A percentile compares a stretch with the other conserved stretches of the same genome.
phyloP scores from a whole-genome alignment of 2,888 invertebrate species.

The Hyposoter dolosus region DNA sequence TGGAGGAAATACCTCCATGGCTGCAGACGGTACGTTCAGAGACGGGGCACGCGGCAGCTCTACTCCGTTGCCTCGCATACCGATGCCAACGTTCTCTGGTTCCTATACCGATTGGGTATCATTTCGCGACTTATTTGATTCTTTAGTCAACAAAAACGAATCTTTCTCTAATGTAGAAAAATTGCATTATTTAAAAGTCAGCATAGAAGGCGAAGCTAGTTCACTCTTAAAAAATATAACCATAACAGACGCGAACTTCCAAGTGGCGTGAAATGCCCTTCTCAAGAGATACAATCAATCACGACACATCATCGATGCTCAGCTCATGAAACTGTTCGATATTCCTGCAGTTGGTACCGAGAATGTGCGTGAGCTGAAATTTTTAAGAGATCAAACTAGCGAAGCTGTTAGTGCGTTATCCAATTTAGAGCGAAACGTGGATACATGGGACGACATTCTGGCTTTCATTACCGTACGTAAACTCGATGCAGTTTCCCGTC shows the following conservation, averaged over 20 bases:
- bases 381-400: conserved; percentile 50
- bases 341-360: conserved; percentile 39
- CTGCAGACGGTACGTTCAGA: neutral
- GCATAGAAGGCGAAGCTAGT: conserved; percentile 41
- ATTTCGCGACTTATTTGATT: conserved; percentile 58
- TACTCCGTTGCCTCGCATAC: neutral
- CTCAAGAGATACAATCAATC: conserved; percentile 54
- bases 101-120: conserved; percentile 55
- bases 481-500: conserved; percentile 55
- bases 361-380: conserved; percentile 33
- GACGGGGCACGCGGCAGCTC: conserved; percentile 15
- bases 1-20: neutral
- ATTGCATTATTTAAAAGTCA: conserved; percentile 41
- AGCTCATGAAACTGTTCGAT: conserved; percentile 50
- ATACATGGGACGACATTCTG: conserved; percentile 58
- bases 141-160: conserved; percentile 43
- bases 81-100: conserved; percentile 48
- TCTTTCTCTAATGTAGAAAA: conserved; percentile 23
- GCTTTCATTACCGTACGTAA: conserved; percentile 54
- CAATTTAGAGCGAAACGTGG: conserved; percentile 47
- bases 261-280: conserved; percentile 54
- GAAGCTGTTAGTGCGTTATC: conserved; percentile 41
- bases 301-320: conserved; percentile 49
- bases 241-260: conserved; percentile 56
- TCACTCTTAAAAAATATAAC: conserved; percentile 47